A percentile compares a stretch with the other conserved stretches of the same genome.
phyloP scores from a whole-genome alignment of 1,140 invertebrate genomes.

The Apis dorsata region DNA sequence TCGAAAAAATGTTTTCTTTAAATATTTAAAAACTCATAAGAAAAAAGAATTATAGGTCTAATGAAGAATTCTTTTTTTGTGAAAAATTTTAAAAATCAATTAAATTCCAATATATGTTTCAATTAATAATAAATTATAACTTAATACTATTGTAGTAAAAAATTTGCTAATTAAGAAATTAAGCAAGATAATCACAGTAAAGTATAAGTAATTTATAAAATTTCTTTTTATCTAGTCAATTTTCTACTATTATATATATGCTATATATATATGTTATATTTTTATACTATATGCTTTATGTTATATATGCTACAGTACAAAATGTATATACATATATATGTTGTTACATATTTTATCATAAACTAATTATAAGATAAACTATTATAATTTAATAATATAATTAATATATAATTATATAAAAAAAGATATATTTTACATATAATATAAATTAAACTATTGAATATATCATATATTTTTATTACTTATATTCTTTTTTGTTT shows the following conservation, averaged over 20 bases:
- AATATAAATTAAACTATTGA: neutral
- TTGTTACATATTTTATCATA: neutral
- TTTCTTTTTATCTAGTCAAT: conserved; percentile 36
- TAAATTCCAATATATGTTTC: neutral
- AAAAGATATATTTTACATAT: conserved; percentile 1
- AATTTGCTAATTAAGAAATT: neutral
- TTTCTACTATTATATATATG: neutral
- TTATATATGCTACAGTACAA: no score
- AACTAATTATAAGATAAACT: neutral
- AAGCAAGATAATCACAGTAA: neutral
- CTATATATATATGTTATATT: no score
- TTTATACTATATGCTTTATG: neutral
- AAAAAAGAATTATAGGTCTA: neutral
- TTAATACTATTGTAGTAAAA: no score
- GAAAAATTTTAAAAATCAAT: neutral
- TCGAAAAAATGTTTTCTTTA: neutral
- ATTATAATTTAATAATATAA: neutral
- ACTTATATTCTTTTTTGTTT: conserved; percentile 88
- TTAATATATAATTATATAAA: neutral
- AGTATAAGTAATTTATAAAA: conserved; percentile 10
- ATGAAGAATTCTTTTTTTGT: neutral
- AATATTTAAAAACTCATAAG: neutral
- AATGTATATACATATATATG: no score
- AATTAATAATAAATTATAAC: no score
- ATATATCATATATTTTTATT: neutral